These are phyloP conservation scores for Bombus turneri DNA, from an alignment of 1,140 invertebrate genomes.

Conservation along the genomic window DNA sequence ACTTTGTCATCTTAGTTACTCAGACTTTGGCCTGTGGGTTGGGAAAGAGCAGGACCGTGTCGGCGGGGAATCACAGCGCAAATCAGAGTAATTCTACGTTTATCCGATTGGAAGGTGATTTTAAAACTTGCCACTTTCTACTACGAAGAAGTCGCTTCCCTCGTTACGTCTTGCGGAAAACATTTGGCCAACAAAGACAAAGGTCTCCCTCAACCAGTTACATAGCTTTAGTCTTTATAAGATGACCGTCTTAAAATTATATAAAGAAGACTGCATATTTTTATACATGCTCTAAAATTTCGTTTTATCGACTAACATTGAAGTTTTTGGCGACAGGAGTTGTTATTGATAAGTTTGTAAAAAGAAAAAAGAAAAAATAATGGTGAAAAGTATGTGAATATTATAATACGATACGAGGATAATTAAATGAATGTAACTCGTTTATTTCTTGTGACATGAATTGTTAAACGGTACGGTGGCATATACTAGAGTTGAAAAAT, in stretches of 20 bases:
- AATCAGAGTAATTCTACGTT: constrained; percentile 67
- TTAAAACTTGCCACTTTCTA: constrained; percentile 67
- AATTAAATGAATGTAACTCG: neutral
- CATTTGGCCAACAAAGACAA: constrained; percentile 35
- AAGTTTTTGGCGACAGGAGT: neutral
- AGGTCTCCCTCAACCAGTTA: constrained; percentile 5
- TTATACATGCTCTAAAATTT: neutral
- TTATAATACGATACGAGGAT: neutral
- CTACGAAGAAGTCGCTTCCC: constrained; percentile 41
- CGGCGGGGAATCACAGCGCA: constrained; percentile 58
- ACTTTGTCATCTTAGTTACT: constrained; percentile 65
- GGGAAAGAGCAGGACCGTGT: constrained; percentile 52
- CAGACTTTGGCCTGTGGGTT: constrained; percentile 44
- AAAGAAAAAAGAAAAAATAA: neutral
- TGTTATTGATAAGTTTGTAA: neutral
- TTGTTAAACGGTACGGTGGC: neutral
- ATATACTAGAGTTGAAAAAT: neutral
- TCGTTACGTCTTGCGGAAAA: constrained; percentile 40
- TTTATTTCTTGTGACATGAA: too few species aligned
- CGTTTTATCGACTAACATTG: neutral
- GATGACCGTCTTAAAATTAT: neutral
- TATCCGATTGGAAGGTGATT: constrained; percentile 66
- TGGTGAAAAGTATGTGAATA: neutral
- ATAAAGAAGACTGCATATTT: neutral
- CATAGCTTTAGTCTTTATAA: neutral